These are phyloP conservation scores for Brotogeris chrysoptera DNA, from an alignment of 2,797 vertebrate genomes.

Conservation along the genomic window DNA sequence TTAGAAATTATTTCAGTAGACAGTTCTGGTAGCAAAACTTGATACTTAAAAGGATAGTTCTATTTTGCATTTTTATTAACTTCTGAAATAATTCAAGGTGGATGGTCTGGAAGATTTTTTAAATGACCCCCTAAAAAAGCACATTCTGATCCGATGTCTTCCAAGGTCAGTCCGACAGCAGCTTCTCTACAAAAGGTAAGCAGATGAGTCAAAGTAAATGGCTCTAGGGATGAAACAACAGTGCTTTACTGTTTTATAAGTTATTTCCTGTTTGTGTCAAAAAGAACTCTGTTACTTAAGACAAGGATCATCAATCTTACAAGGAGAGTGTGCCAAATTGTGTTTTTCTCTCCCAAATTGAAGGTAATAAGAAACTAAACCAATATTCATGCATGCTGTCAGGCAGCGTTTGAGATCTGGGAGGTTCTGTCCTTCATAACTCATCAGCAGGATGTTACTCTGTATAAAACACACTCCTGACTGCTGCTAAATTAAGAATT, in stretches of 20 bases:
- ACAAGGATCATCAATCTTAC: constrained; percentile 29
- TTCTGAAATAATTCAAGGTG: constrained; percentile 77
- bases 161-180: constrained; percentile 84
- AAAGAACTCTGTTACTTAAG: constrained; percentile 9
- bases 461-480: constrained; percentile 27
- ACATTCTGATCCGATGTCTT: constrained; percentile 85
- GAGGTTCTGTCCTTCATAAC: constrained; percentile 64
- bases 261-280: constrained; percentile 36
- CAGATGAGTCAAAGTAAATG: not conserved
- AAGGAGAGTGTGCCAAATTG: not conserved
- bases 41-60: not conserved
- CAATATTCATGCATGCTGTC: constrained; percentile 55
- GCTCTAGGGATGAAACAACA: not conserved
- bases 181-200: constrained; percentile 90
- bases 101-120: constrained; percentile 89
- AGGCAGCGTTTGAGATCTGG: constrained; percentile 17
- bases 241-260: not conserved
- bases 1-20: not conserved
- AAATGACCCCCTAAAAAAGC: constrained; percentile 87
- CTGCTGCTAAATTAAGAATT: constrained; percentile 55
- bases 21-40: not conserved
- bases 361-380: constrained; percentile 61
- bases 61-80: not conserved
- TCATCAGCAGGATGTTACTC: constrained; percentile 30
- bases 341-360: constrained; percentile 34